Percentiles rank a stretch among this genome's conserved stretches.
Conservation (phyloP, 2,888 invertebrate species). For the Crepidodera aurea region DNA sequence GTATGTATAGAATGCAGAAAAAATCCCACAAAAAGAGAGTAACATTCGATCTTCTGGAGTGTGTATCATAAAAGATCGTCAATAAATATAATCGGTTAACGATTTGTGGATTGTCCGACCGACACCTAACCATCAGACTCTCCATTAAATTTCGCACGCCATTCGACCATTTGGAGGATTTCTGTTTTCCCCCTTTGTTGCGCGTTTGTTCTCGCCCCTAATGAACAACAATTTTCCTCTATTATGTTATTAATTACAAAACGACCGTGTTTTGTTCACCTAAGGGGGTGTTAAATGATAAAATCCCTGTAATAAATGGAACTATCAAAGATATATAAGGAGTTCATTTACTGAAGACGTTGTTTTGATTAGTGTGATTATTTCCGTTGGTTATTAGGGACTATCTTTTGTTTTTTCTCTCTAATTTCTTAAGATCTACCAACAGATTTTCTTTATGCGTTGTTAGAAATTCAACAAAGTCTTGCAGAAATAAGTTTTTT, state of each 20-base stretch:
- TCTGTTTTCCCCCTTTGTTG: slow-evolving; percentile 42
- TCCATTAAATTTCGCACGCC: slow-evolving; percentile 46
- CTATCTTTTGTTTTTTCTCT: too few relatives aligned
- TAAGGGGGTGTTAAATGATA: slow-evolving; percentile 31
- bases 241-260: slow-evolving; percentile 38
- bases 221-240: slow-evolving; percentile 37
- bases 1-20: too few relatives aligned
- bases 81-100: slow-evolving; percentile 34
- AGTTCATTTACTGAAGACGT: slow-evolving; percentile 2
- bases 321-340: slow-evolving; percentile 16
- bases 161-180: slow-evolving; percentile 44
- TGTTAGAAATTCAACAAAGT: too few relatives aligned
- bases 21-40: too few relatives aligned
- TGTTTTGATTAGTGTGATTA: neutral
- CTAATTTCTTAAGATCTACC: too few relatives aligned
- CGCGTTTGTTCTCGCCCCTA: slow-evolving; percentile 39
- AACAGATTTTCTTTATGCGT: too few relatives aligned
- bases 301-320: slow-evolving; percentile 31
- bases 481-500: too few relatives aligned
- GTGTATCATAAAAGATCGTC: slow-evolving; percentile 15
- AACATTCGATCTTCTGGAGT: too few relatives aligned
- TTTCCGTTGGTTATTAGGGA: neutral
- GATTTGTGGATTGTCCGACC: slow-evolving; percentile 37
- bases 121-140: slow-evolving; percentile 35
- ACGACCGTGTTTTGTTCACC: slow-evolving; percentile 26